Base-by-base conservation (phyloP, 1,140 invertebrate species). In the Saccostrea echinata region DNA sequence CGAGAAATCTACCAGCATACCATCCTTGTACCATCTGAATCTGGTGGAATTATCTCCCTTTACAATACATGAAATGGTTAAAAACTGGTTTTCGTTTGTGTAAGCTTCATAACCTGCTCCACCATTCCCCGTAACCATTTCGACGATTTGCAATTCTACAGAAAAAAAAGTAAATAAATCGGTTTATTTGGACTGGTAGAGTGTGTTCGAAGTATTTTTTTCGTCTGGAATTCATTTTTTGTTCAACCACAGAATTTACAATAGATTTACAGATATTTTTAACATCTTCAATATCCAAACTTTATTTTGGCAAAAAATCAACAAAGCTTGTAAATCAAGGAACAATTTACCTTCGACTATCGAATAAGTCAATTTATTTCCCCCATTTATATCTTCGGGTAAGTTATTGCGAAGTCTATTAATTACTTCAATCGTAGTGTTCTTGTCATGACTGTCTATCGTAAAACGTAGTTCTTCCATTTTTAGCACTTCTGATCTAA, bases 21-120 rank as follows among this genome's bases (percentile, higher is more conserved):
- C 86, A 87, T 92, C 90, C 81, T 92, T 92, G 83, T 87, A 91
- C 92, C 92, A 92, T 18, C 83, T 53, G 81, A 91, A 92, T 9
- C 85, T 76, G n/a, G 91, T 88, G 51, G 84, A 51, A 11, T 30
- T 18, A 21, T 88, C 88, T 3, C 91, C 92, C 24, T 89, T 55
- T 11, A 90, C 91, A 24, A 88, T 86, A 61, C 92, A 92, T 12
- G 88, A 89, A 16, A 92, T 27, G n/a, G 89, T 92, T 83, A 92
- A 84, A n/a, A 89, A 68, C n/a, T 86, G 82, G 3, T 88, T 90
- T 82, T 92, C 89, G 21, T 80, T 83, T 13, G 84, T 84, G n/a
- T 55, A 84, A 12, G 24, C 52, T 27, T n/a, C 53, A 53, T 55
- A 84, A 18, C 8, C 12, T 24, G 11, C 18, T 51, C 52, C 68